These are phyloP conservation scores for Eristalis arbustorum DNA, from an alignment of 2,888 invertebrate species.

Conservation along the genomic window DNA sequence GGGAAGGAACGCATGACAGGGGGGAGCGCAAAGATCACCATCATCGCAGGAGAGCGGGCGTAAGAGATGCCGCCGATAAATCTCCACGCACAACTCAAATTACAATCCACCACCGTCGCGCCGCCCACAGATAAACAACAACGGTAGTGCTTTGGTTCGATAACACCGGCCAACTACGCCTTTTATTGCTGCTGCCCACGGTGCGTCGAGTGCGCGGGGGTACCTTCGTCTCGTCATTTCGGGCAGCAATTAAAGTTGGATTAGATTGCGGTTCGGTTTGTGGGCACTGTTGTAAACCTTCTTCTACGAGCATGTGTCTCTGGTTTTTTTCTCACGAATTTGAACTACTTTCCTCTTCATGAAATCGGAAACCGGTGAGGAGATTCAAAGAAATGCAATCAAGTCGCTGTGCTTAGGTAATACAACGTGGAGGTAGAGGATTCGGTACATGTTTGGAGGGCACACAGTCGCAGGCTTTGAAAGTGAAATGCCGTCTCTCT, in stretches of 20 bases:
- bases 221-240: constrained; percentile 34
- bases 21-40: constrained; percentile 11
- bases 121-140: constrained; percentile 43
- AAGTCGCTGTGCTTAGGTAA: not conserved
- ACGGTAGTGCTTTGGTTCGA: not conserved
- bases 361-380: constrained; percentile 36
- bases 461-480: not conserved
- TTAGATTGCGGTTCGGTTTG: constrained; percentile 47
- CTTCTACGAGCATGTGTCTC: constrained; percentile 8
- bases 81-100: constrained; percentile 57
- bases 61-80: constrained; percentile 57
- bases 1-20: constrained; percentile 14
- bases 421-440: not conserved
- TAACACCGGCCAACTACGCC: constrained; percentile 7
- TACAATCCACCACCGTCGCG: not conserved
- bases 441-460: constrained; percentile 10
- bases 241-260: constrained; percentile 53
- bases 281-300: constrained; percentile 12
- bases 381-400: constrained; percentile 14
- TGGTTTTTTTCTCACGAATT: constrained; percentile 58
- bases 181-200: constrained; percentile 20
- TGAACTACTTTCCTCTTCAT: constrained; percentile 56
- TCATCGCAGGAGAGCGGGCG: constrained; percentile 22
- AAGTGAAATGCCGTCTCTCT: not conserved
- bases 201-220: not conserved